Base-by-base conservation (phyloP, 2,888 invertebrate species). In the Cetonia aurata region DNA sequence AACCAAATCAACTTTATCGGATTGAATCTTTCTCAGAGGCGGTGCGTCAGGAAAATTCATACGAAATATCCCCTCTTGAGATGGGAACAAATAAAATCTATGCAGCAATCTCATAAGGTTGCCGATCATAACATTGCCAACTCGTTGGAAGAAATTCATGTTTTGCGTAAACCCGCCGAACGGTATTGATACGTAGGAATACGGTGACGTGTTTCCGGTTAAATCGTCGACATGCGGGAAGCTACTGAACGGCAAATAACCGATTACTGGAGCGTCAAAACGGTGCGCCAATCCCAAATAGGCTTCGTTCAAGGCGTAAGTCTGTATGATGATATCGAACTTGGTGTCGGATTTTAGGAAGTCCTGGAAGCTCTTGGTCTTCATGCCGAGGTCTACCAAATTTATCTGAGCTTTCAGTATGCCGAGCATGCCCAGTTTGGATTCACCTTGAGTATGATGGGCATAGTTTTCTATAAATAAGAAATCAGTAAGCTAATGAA, bases 81-180 rank as follows among this genome's bases (percentile, higher is more conserved):
- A 67, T 3, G 74, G 72, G 25, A 75, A 48, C 12, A 69, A 44
- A 15, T 67, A 69, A n/a, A 55, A 71, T 50, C 56, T 62, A 41
- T 67, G 69, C 9, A 69, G 17, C 10, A 57, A 46, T 3, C 10
- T 62, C 19, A 75, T 48, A 10, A 68, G 10, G 25, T 56, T 57
- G 15, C 59, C 69, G 19, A 31, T 62, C 42, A 72, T 37, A 1
- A 79, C 77, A 74, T 84, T 85, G 13, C 74, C 37, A 10, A 79
- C 66, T 44, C 84, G 75, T 71, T 84, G 75, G 17, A 74, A 68
- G 59, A 84, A 83, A 6, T 72, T 79, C 83, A 84, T 84, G 31
- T 79, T 74, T 46, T 80, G 79, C 0, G 78, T 75, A 50, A 76
- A 80, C 1, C 71, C 67, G 6, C 77, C 59, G 37, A 81, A 76